phyloP scores from a whole-genome alignment of 2,888 invertebrate genomes.

The Ochlodes sylvanus region DNA sequence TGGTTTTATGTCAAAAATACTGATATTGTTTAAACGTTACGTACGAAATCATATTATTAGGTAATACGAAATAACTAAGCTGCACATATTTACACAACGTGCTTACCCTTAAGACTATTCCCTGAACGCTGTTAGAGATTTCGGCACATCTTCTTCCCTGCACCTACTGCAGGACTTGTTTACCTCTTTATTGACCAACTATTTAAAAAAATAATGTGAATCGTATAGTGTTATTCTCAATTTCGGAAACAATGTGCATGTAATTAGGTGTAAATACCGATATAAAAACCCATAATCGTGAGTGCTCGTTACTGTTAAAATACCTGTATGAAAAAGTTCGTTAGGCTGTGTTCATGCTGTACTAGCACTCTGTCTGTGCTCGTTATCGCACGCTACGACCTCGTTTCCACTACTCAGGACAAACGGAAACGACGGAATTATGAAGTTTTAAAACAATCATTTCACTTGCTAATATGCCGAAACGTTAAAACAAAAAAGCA shows the following conservation, averaged over 20 bases:
- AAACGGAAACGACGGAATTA: slow-evolving; percentile 67
- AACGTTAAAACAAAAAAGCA: slow-evolving; percentile 1
- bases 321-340: slow-evolving; percentile 1
- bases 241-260: no score
- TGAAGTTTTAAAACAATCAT: slow-evolving; percentile 66
- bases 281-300: not conserved
- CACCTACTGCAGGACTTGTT: no score
- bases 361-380: slow-evolving; percentile 65
- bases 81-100: no score
- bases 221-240: no score
- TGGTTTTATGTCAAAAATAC: not conserved
- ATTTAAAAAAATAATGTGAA: no score
- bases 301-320: not conserved
- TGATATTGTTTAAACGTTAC: no score
- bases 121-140: no score
- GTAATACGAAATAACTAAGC: no score
- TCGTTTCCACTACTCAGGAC: slow-evolving; percentile 70
- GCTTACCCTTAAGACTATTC: no score
- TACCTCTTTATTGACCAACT: no score
- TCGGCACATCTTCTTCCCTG: no score
- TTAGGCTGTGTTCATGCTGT: slow-evolving; percentile 35
- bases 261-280: not conserved
- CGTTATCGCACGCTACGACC: slow-evolving; percentile 76
- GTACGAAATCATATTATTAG: no score
- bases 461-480: slow-evolving; percentile 44